Conservation (phyloP, 2,888 invertebrate species). For the Allacma fusca region DNA sequence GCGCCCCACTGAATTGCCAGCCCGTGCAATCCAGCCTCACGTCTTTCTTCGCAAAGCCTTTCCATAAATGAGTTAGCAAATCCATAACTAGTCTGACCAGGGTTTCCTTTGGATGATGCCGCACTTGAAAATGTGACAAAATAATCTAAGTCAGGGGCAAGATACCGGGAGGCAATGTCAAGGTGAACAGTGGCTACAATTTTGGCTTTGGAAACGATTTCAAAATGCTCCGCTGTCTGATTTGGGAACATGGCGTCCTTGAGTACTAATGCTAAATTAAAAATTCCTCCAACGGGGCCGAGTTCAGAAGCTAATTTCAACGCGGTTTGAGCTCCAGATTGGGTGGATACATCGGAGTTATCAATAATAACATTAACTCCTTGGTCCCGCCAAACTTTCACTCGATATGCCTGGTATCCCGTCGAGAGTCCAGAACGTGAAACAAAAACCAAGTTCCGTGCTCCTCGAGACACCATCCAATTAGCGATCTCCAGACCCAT, state of each 20-base stretch:
- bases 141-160: slow-evolving; percentile 64
- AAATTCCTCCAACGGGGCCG: slow-evolving; percentile 67
- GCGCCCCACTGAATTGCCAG: slow-evolving; percentile 71
- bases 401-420: slow-evolving; percentile 81
- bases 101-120: slow-evolving; percentile 70
- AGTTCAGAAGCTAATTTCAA: background rate
- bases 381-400: slow-evolving; percentile 69
- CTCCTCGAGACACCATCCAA: slow-evolving; percentile 85
- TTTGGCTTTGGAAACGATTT: slow-evolving; percentile 66
- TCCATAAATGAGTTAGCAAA: slow-evolving; percentile 71
- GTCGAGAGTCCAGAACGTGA: slow-evolving; percentile 81
- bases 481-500: slow-evolving; percentile 89
- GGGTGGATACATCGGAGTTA: slow-evolving; percentile 63
- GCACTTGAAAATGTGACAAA: slow-evolving; percentile 71
- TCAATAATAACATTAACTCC: slow-evolving; percentile 74
- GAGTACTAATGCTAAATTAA: slow-evolving; percentile 71
- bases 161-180: slow-evolving; percentile 65
- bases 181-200: slow-evolving; percentile 67
- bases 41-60: slow-evolving; percentile 67
- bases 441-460: slow-evolving; percentile 78
- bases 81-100: slow-evolving; percentile 71
- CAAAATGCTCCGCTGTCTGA: slow-evolving; percentile 65
- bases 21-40: slow-evolving; percentile 66
- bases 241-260: slow-evolving; percentile 64
- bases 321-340: slow-evolving; percentile 63